phyloP scores from a whole-genome alignment of 2,888 invertebrate genomes.

The Lobophora halterata region DNA sequence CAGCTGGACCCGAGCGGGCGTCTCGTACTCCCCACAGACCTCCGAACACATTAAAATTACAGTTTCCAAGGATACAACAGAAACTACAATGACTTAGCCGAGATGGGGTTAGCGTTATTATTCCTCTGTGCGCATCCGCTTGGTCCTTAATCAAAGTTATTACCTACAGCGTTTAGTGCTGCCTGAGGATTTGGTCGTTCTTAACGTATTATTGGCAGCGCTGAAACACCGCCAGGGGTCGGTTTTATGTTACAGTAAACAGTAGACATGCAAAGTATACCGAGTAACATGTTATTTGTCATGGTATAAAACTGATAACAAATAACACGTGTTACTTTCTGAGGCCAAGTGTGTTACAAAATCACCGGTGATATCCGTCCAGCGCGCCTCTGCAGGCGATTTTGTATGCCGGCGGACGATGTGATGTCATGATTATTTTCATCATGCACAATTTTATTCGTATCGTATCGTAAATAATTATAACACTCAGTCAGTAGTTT shows the following conservation, averaged over 20 bases:
- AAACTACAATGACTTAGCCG: constrained; percentile 65
- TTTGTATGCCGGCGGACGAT: too few species aligned
- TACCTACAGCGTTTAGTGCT: constrained; percentile 55
- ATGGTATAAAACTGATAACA: too few species aligned
- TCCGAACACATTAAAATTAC: constrained; percentile 74
- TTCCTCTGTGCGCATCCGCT: constrained; percentile 65
- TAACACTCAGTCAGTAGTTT: too few species aligned
- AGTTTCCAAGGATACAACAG: constrained; percentile 70
- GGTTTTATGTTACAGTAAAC: constrained; percentile 19
- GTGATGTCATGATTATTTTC: too few species aligned
- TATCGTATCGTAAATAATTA: too few species aligned
- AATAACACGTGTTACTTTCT: too few species aligned
- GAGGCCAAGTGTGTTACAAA: too few species aligned
- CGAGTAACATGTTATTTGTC: background rate
- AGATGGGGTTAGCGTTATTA: constrained; percentile 71
- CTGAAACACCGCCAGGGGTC: constrained; percentile 28
- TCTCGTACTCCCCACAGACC: constrained; percentile 50
- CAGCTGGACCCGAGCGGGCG: constrained; percentile 40
- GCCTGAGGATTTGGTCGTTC: constrained; percentile 49
- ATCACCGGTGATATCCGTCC: too few species aligned
- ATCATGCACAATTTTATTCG: too few species aligned
- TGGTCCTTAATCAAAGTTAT: constrained; percentile 74
- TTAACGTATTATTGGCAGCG: constrained; percentile 40
- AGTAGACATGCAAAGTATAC: background rate
- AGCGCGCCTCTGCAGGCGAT: too few species aligned